These are phyloP conservation scores for Drosophila monieri DNA, from an alignment of 2,888 invertebrate genomes.

Conservation along the genomic window DNA sequence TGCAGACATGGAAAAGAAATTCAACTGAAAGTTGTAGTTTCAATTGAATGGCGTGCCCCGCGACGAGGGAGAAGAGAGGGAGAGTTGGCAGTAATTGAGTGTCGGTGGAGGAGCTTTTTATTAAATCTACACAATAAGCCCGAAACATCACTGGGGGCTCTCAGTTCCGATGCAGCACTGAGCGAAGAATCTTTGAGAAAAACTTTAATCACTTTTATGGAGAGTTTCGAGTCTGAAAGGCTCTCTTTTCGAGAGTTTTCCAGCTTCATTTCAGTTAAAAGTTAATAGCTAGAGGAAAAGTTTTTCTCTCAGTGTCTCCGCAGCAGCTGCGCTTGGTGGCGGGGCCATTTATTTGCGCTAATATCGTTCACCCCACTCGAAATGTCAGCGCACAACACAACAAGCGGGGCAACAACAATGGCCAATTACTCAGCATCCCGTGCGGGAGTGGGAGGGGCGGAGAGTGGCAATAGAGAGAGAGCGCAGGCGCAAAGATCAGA, in stretches of 20 bases:
- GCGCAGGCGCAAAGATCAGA: constrained; percentile 47
- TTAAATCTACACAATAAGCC: constrained; percentile 71
- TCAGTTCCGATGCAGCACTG: constrained; percentile 35
- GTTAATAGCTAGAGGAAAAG: no score
- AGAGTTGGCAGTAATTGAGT: constrained; percentile 34
- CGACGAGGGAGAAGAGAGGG: constrained; percentile 20
- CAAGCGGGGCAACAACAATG: constrained; percentile 36
- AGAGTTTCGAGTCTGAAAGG: neutral
- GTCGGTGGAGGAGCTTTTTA: constrained; percentile 53
- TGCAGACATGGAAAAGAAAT: constrained; percentile 24
- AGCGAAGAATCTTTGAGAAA: neutral
- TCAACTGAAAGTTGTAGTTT: constrained; percentile 35
- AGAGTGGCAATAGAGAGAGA: constrained; percentile 2
- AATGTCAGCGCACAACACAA: constrained; percentile 70
- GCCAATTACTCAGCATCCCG: constrained; percentile 61
- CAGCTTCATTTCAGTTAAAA: neutral
- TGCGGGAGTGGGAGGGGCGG: constrained; percentile 2
- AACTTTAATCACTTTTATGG: no score
- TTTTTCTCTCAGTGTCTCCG: constrained; percentile 9
- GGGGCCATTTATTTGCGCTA: constrained; percentile 76
- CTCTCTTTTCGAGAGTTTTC: neutral
- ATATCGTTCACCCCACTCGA: constrained; percentile 80
- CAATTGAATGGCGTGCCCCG: constrained; percentile 44
- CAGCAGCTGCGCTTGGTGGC: constrained; percentile 70
- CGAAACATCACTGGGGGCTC: constrained; percentile 34